Conservation (phyloP, 2,797 vertebrate species). For the Premnoplex brunnescens region DNA sequence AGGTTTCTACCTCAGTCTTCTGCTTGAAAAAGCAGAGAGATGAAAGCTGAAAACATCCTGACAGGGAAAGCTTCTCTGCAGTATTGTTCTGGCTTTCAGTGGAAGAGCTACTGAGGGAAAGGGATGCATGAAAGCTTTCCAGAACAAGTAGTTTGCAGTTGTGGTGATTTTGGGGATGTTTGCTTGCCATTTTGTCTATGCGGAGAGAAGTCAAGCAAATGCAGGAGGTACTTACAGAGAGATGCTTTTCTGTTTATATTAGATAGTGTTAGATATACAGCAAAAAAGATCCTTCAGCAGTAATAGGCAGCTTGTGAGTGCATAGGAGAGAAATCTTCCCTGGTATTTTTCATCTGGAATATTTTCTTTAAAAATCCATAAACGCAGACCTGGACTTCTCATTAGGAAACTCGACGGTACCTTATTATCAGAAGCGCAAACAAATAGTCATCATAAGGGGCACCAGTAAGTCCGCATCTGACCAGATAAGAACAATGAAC, state of each 20-base stretch:
- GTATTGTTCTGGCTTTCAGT: constrained; percentile 37
- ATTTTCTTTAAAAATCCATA: background rate
- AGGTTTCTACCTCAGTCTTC: background rate
- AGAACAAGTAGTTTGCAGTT: background rate
- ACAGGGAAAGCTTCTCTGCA: background rate
- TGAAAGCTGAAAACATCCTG: constrained; percentile 19
- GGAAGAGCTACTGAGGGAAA: background rate
- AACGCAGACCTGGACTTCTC: background rate
- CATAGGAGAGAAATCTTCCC: background rate
- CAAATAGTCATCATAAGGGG: constrained; percentile 19
- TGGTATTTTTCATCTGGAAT: constrained; percentile 8
- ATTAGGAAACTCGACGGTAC: background rate
- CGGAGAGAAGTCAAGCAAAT: background rate
- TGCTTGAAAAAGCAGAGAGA: constrained; percentile 1
- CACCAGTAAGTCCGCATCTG: constrained; percentile 39
- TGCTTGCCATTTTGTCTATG: background rate
- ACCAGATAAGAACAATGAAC: constrained; percentile 54
- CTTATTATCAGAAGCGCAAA: background rate
- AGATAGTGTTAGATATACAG: background rate
- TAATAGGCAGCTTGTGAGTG: background rate
- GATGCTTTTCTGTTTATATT: background rate
- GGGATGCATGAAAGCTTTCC: background rate
- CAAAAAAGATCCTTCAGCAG: background rate
- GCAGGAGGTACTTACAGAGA: background rate
- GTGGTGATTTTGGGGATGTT: background rate